Conservation (phyloP, 1,140 invertebrate species). For the Aradophagus sp. region DNA sequence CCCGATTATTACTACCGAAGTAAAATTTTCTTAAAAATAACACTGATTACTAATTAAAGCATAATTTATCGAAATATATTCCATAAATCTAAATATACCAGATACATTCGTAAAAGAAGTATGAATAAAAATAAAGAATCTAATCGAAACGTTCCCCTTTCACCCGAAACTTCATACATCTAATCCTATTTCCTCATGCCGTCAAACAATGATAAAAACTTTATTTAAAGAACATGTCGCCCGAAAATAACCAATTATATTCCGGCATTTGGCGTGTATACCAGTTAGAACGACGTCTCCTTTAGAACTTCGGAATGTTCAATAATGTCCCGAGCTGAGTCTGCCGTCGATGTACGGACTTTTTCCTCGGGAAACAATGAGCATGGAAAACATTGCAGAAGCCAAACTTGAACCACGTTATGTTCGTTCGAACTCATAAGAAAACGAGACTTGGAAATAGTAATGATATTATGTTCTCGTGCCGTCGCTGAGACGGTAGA, state of each 20-base stretch:
- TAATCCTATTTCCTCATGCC: too few species aligned
- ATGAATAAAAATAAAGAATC: too few species aligned
- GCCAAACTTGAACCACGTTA: slow-evolving; percentile 64
- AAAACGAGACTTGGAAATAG: slow-evolving; percentile 72
- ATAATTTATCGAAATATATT: too few species aligned
- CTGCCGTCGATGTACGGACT: slow-evolving; percentile 25
- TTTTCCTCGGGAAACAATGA: slow-evolving; percentile 62
- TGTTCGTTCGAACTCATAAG: slow-evolving; percentile 69
- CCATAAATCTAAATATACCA: too few species aligned
- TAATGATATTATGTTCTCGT: slow-evolving; percentile 73
- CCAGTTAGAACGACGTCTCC: slow-evolving; percentile 26
- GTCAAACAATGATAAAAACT: slow-evolving; percentile 28
- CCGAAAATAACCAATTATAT: slow-evolving; percentile 41
- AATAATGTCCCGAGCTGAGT: slow-evolving; percentile 42
- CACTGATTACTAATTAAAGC: too few species aligned
- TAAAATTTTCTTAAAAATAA: too few species aligned
- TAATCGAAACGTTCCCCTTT: too few species aligned
- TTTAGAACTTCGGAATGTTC: slow-evolving; percentile 33
- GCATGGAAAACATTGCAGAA: slow-evolving; percentile 69
- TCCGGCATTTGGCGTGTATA: slow-evolving; percentile 11
- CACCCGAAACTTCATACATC: too few species aligned
- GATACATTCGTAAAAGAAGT: too few species aligned
- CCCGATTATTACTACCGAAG: too few species aligned
- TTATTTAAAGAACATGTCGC: slow-evolving; percentile 21
- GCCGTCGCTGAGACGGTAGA: slow-evolving; percentile 29